Evolutionary conservation across 2,888 invertebrate species (phyloP).

Genomic region (Pterobdella sp.): DNA sequence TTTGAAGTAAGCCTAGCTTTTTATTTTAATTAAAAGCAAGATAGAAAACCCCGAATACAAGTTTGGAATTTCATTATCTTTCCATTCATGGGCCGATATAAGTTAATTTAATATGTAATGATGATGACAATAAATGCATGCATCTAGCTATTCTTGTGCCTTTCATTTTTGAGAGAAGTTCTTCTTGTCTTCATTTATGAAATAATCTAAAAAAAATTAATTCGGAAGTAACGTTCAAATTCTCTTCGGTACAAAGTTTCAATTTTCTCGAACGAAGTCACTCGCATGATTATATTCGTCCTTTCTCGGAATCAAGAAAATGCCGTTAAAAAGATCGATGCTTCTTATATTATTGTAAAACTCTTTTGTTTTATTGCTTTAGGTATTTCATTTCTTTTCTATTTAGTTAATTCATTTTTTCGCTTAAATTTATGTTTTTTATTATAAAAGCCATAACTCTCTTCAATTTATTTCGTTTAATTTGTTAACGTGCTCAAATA

Average conservation of each 20-base stretch:
- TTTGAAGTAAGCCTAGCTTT: neutral
- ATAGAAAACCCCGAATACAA: neutral
- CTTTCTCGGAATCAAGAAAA: constrained; percentile 2
- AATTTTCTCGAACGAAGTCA: neutral
- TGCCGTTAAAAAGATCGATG: constrained; percentile 14
- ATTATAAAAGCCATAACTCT: neutral
- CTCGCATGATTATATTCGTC: neutral
- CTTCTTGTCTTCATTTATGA: no score
- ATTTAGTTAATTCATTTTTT: neutral
- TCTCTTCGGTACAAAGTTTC: no score
- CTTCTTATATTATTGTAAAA: neutral
- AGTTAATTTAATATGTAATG: constrained; percentile 7
- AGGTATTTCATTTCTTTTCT: neutral
- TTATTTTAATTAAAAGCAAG: neutral
- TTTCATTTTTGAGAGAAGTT: no score
- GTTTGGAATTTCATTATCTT: neutral
- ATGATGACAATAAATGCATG: neutral
- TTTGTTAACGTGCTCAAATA: neutral
- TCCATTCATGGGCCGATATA: neutral
- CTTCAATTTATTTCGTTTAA: neutral
- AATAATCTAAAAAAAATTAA: no score
- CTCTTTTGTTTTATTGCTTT: neutral
- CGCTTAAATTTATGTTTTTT: no score
- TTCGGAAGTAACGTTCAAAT: no score
- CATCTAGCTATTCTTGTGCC: neutral